A percentile compares a stretch with the other conserved stretches of the same genome.
Conservation (phyloP, 2,797 vertebrate species). For the Centroberyx gerrardi region DNA sequence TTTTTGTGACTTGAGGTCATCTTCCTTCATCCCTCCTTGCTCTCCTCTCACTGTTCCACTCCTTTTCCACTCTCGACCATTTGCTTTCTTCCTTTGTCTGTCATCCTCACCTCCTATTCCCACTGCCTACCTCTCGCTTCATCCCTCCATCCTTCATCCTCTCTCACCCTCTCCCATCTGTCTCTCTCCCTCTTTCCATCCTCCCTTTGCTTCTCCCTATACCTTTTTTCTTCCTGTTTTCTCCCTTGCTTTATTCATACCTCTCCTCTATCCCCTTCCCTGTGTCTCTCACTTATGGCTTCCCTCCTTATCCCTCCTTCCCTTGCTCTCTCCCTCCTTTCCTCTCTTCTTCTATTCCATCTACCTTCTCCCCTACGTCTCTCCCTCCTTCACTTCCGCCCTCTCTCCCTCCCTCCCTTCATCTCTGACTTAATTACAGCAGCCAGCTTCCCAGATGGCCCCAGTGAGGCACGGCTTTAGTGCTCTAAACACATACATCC, state of each 20-base stretch:
- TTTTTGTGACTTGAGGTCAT: too few relatives aligned
- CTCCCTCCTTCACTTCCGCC: neutral
- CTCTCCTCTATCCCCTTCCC: conserved; percentile 12
- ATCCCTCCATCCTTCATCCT: conserved; percentile 4
- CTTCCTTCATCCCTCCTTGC: neutral
- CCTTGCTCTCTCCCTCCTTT: neutral
- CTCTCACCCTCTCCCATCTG: neutral
- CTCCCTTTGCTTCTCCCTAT: neutral
- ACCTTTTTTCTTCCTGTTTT: neutral
- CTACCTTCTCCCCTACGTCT: neutral
- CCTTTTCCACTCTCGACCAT: neutral
- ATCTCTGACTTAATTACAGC: conserved; percentile 78
- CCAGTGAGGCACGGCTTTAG: conserved; percentile 61
- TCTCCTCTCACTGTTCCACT: neutral
- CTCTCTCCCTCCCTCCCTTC: conserved; percentile 36
- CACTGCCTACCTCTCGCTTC: neutral
- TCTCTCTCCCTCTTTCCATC: neutral
- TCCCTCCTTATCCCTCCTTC: conserved; percentile 28
- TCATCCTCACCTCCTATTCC: neutral
- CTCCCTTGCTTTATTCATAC: neutral
- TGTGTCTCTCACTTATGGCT: conserved; percentile 12
- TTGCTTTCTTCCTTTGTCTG: neutral
- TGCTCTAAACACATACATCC: conserved; percentile 65
- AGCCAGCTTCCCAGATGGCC: conserved; percentile 79
- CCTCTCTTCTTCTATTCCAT: neutral